A percentile compares a stretch with the other conserved stretches of the same genome.
These are phyloP conservation scores for Aphelocoma californica DNA, from an alignment of 2,797 vertebrate species.

Conservation along the genomic window DNA sequence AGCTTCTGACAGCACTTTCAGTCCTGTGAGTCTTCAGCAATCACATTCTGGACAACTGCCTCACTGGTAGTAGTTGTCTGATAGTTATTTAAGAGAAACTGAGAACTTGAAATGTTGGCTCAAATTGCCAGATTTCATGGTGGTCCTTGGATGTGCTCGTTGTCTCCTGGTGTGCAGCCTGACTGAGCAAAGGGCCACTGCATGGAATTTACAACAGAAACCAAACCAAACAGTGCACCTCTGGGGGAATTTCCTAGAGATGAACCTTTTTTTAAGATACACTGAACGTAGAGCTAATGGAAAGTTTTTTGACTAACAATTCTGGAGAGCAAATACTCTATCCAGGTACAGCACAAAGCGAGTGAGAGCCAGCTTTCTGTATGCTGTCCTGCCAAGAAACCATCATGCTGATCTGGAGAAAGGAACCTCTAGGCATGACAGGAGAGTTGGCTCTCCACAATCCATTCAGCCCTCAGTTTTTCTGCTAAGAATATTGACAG, in stretches of 20 bases:
- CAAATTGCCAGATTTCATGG: not conserved
- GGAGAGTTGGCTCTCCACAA: not conserved
- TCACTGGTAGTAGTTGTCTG: not conserved
- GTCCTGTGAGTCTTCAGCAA: not conserved
- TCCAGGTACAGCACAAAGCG: not conserved
- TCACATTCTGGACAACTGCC: not conserved
- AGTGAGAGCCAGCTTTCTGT: not conserved
- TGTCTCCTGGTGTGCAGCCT: not conserved
- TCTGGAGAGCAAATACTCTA: not conserved
- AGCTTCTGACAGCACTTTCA: not conserved
- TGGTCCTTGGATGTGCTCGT: not conserved
- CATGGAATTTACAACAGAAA: not conserved
- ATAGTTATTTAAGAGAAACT: not conserved
- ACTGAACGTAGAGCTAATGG: not conserved
- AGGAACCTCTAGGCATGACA: not conserved
- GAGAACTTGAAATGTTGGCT: not conserved
- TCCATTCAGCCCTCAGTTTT: not conserved
- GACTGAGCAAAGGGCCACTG: not conserved
- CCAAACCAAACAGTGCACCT: not conserved
- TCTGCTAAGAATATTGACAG: not conserved
- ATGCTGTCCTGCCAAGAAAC: not conserved
- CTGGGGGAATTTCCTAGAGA: not conserved
- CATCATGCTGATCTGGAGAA: not conserved
- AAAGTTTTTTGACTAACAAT: not conserved
- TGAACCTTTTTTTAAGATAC: not conserved